Evolutionary conservation across 2,888 invertebrate species (phyloP), one percentile per base, ranked within the genome.

Genomic region (Toxonevra muliebris): DNA sequence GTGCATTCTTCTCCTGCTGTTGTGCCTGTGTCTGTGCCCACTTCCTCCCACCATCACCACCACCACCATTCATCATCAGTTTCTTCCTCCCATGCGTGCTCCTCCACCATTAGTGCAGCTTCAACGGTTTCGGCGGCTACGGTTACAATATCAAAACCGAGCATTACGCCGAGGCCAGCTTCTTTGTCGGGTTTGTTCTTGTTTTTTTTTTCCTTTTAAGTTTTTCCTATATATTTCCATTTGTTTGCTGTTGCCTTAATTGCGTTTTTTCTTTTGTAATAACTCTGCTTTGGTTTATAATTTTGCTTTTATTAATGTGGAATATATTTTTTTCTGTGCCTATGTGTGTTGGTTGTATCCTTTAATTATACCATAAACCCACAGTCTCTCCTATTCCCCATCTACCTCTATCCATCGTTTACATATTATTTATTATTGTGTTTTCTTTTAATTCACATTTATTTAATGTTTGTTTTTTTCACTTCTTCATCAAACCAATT

Each of bases 141-240:
- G 72, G 30, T 30, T 30, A 71, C 72, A 69, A 71, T 72, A 68
- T 73, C 73, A 63, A 85, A 86, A 79, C 85, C 85, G 75, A 81
- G 78, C 74, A 82, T 86, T 72, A 81, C 84, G 75, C 84, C 86
- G 75, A 80, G 85, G 80, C 85, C 85, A 78, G 85, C 85, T 77
- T 86, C 86, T 72, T 82, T 85, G 83, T 79, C 81, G 78, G 80
- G 84, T 85, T 84, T 80, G 82, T 84, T 80, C 76, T 76, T 79
- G 73, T 74, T 69, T 74, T 75, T 76, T 73, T 76, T 40, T 55
- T 48, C 55, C 40, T 4, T 64, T 55, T 48, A 17, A 64, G 9
- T 57, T 57, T 54, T 45, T 63, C 54, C 45, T 63, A 54, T 54
- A 48, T 72, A 73, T 71, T 55, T 40, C 50, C 50, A 53, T 45